Base-by-base conservation (phyloP, 2,888 invertebrate genomes). In the Rotaria sp. region DNA sequence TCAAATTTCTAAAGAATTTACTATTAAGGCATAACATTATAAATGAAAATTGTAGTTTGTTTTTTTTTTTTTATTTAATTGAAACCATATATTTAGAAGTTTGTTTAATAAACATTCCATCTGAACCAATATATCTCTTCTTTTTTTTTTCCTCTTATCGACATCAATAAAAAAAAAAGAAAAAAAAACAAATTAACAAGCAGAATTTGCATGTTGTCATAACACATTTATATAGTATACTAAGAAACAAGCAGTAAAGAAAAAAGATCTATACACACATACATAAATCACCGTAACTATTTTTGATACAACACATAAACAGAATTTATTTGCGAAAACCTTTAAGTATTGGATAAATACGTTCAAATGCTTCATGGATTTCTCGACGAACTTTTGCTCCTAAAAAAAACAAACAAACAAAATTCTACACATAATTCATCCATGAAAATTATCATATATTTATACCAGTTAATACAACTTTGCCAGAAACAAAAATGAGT, bases 401-500 rank as follows among this genome's bases (percentile, higher is more conserved):
- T 93, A 90, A 74, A 92, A 92, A 87, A 52, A 5, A 52, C 4
- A 30, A 10, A 24, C 0, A 85, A 45, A 50, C 2, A 50, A 10
- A 18, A 50, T 18, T 50, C 13, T 45, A 8, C 8, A 45, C 50
- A 50, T 18, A 18, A 50, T 50, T 50, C 50, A 50, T 13, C 10
- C 10, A 50, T 13, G 13, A 45, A 18, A 50, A 13, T 18, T 3
- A 4, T 50, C 2, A 18, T 50, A 3, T 26, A 26, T 11, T 75
- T 87, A 85, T 89, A 92, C 92, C 93, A 90, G 98, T 99, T 88
- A 99, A 94, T 3, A 99, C 98, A 88, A 99, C 94, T 93, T 99
- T 99, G 86, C 99, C 99, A 91, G 97, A 98, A 1, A 99, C 98
- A 92, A 99, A 99, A 91, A 99, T 97, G 24, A 99, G 92, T 88